Base-by-base conservation (phyloP, 2,888 invertebrate species). In the Slavum lentiscoides region DNA sequence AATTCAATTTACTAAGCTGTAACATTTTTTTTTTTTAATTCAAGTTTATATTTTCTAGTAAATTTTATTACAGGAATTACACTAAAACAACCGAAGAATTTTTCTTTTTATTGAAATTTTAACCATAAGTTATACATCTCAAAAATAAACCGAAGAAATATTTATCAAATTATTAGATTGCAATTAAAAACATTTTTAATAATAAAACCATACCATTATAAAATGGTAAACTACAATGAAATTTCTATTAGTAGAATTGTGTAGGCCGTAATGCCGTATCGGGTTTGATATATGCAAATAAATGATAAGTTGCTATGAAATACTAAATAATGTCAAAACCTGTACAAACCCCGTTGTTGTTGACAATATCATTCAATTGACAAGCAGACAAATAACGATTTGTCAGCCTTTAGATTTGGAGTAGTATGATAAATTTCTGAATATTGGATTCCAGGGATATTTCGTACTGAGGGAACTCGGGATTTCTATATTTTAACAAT, bases 311-410 rank as follows among this genome's bases (percentile, higher is more conserved):
- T 13, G n/a, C n/a, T 13, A n/a, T 66, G n/a, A 66, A 66, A 66
- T 49, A 68, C 67, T 21, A 30, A 68, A 23, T 53, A 30, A n/a
- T 30, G 19, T 69, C 53, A 19, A 53, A 69, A 30, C 68, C 43
- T 21, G 13, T 21, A 49, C 21, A 67, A 15, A 64, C 19, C 17
- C 11, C 17, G 19, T 17, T 23, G 9, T 68, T 9, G 49, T 53
- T 67, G 67, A 15, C 11, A 23, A 13, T 69, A 30, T 55, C 9
- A 69, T 69, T 69, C 55, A n/a, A 37, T n/a, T 55, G n/a, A 69
- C 53, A 55, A 69, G n/a, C 21, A n/a, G 49, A 67, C n/a, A 55
- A 30, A 11, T 68, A 55, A 69, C 55, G 17, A 37, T 55, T 30
- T 13, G 17, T 55, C 53, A 69, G 53, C 5, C 19, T 69, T 68